Percentiles rank a stretch among this genome's conserved stretches.
Conservation (phyloP, 2,113 vertebrate genomes). For the Eupsittula cactorum region DNA sequence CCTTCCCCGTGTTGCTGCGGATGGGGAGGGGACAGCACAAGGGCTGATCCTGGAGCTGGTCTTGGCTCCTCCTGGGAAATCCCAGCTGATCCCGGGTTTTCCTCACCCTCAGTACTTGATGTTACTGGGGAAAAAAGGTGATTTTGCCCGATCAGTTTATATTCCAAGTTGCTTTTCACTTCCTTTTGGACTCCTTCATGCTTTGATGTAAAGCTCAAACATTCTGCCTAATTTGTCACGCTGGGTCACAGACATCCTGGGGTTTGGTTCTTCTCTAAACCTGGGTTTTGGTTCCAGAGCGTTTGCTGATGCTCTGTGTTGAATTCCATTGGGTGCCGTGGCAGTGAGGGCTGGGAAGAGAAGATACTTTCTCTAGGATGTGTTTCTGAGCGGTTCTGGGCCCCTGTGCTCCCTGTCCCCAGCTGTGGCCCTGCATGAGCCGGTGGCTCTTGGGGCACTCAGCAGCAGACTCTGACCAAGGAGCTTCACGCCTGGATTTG, state of each 20-base stretch:
- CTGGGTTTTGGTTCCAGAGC: neutral
- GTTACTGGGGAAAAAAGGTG: fast-evolving
- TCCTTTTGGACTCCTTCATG: fast-evolving
- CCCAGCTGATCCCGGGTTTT: neutral
- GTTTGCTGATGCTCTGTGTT: neutral
- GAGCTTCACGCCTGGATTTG: neutral
- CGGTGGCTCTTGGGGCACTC: neutral
- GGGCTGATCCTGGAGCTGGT: neutral
- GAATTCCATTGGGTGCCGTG: neutral
- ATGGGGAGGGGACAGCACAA: neutral
- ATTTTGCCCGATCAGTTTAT: fast-evolving
- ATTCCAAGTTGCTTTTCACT: neutral
- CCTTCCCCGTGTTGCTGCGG: neutral
- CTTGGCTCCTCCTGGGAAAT: neutral
- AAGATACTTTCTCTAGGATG: neutral
- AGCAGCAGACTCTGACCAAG: neutral
- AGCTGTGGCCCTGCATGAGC: neutral
- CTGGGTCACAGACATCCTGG: neutral
- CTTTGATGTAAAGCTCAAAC: neutral
- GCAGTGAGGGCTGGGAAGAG: neutral
- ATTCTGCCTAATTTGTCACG: neutral
- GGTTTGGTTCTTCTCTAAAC: neutral
- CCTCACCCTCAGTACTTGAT: neutral
- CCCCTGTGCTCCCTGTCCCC: neutral
- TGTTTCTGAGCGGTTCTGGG: neutral